A percentile compares a stretch with the other conserved stretches of the same genome.
Evolutionary conservation across 2,888 invertebrate genomes (phyloP).

Genomic region (Pseudococcus jackbeardsleyi): DNA sequence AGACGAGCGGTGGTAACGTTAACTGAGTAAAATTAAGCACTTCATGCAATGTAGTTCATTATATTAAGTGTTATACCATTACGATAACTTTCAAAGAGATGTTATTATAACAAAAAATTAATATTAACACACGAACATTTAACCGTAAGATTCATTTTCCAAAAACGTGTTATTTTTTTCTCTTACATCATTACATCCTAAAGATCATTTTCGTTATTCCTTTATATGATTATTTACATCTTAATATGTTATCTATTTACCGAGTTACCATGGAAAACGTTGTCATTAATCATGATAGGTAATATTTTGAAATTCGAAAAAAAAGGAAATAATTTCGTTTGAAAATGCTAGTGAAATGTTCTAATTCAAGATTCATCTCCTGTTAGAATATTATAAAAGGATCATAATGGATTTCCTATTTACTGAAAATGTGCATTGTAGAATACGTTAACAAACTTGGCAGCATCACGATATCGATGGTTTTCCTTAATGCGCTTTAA

Average conservation of each 20-base stretch:
- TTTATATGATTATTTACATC: neutral
- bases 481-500: neutral
- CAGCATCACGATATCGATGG: neutral
- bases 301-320: neutral
- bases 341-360: neutral
- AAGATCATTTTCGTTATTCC: neutral
- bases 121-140: neutral
- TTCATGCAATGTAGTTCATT: conserved; percentile 24
- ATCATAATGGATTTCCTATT: neutral
- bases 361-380: neutral
- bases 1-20: conserved; percentile 27
- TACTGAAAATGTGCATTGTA: neutral
- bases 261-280: neutral
- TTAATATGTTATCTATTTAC: neutral
- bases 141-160: conserved; percentile 2
- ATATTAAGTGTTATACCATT: conserved; percentile 6
- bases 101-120: conserved; percentile 2
- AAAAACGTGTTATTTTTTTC: neutral
- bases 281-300: neutral
- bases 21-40: neutral
- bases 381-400: neutral
- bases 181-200: neutral
- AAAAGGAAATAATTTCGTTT: neutral
- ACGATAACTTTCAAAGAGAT: conserved; percentile 25
- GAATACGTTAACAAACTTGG: neutral